These are phyloP conservation scores for Casuarius casuarius DNA, from an alignment of 2,113 vertebrate genomes.

Conservation along the genomic window DNA sequence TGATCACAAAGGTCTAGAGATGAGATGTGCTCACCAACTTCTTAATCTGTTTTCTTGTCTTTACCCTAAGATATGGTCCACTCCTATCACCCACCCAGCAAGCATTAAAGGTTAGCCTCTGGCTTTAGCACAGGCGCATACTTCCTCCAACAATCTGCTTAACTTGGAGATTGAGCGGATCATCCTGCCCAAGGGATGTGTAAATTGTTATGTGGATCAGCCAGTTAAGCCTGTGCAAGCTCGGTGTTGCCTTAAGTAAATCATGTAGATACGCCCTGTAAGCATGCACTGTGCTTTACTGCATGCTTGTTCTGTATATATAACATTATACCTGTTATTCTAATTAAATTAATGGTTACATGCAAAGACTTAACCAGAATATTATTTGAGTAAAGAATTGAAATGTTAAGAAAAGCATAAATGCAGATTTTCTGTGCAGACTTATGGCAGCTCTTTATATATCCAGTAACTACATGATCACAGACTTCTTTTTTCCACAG, in stretches of 20 bases:
- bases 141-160: not conserved
- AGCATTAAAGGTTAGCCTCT: not conserved
- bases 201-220: not conserved
- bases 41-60: not conserved
- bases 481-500: not conserved
- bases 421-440: not conserved
- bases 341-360: not conserved
- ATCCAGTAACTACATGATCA: not conserved
- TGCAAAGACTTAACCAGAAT: not conserved
- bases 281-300: not conserved
- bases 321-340: not conserved
- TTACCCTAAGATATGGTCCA: not conserved
- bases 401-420: not conserved
- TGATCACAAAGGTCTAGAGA: not conserved
- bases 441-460: not conserved
- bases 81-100: not conserved
- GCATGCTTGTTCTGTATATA: not conserved
- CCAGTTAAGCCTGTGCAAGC: not conserved
- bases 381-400: not conserved
- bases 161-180: not conserved
- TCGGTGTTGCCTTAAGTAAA: not conserved
- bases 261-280: not conserved
- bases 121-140: not conserved
- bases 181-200: not conserved
- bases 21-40: not conserved